Percentiles rank a stretch among this genome's conserved stretches.
Evolutionary conservation across 2,113 vertebrate species (phyloP).

Genomic region (Gobius niger): DNA sequence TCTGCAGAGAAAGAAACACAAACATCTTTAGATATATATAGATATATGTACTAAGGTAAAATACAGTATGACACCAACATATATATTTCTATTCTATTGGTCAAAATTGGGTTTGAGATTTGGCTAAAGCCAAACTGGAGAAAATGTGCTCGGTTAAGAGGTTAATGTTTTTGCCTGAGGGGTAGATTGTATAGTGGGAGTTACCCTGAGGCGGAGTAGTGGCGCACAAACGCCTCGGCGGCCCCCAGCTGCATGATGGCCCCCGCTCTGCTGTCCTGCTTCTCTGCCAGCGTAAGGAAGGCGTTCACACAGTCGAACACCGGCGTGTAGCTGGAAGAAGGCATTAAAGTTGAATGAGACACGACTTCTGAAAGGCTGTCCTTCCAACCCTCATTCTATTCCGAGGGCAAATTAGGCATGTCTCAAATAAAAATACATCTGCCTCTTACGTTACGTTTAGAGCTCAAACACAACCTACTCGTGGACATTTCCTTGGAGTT

Average conservation of each 20-base stretch:
- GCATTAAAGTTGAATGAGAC: neutral
- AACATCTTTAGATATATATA: no score
- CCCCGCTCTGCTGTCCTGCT: conserved; percentile 69
- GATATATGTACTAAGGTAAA: no score
- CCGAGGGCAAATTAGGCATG: no score
- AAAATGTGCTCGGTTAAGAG: no score
- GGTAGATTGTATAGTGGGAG: neutral
- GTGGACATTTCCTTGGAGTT: neutral
- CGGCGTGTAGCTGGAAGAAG: conserved; percentile 69
- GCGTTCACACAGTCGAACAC: conserved; percentile 71
- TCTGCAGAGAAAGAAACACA: conserved; percentile 8
- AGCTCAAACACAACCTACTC: conserved; percentile 43
- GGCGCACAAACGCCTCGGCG: conserved; percentile 69
- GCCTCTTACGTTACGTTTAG: no score
- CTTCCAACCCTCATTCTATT: no score
- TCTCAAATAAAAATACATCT: no score
- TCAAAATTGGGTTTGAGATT: no score
- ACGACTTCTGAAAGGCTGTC: no score
- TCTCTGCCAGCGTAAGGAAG: conserved; percentile 77
- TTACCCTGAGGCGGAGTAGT: conserved; percentile 70
- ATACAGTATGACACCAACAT: no score
- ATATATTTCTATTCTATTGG: no score
- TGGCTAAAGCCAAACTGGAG: no score
- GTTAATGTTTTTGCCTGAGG: neutral
- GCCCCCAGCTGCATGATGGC: conserved; percentile 82